Conservation (phyloP, 2,797 vertebrate species). For the Siniperca obscura region DNA sequence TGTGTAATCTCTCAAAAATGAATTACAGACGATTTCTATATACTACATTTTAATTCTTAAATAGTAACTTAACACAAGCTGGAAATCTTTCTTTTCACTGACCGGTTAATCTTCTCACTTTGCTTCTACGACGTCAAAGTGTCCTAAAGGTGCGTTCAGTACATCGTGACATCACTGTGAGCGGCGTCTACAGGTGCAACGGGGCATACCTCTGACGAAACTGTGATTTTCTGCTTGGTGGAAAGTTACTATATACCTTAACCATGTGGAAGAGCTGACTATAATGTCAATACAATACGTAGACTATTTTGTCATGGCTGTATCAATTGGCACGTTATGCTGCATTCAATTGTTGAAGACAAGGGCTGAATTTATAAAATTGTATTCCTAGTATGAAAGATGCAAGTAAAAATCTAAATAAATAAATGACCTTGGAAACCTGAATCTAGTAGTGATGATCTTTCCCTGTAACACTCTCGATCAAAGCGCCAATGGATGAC, state of each 20-base stretch:
- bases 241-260: conserved; percentile 7
- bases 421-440: conserved; percentile 15
- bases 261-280: neutral
- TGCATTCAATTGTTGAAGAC: neutral
- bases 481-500: conserved; percentile 14
- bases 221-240: neutral
- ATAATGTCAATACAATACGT: neutral
- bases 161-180: conserved; percentile 21
- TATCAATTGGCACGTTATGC: too few relatives aligned
- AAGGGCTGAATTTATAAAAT: conserved; percentile 5
- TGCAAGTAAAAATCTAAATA: neutral
- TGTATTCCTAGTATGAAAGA: neutral
- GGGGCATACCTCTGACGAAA: conserved; percentile 1
- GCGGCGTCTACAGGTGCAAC: conserved; percentile 1
- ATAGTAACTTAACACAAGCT: neutral
- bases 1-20: conserved; percentile 10
- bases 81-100: conserved; percentile 11
- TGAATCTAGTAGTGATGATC: neutral
- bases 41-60: conserved; percentile 18
- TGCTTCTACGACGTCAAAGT: conserved; percentile 7
- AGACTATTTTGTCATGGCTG: too few relatives aligned
- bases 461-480: neutral
- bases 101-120: conserved; percentile 20
- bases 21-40: neutral
- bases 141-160: conserved; percentile 23